These are phyloP conservation scores for Aulostomus chinensis DNA, from an alignment of 2,797 vertebrate species.

Conservation along the genomic window DNA sequence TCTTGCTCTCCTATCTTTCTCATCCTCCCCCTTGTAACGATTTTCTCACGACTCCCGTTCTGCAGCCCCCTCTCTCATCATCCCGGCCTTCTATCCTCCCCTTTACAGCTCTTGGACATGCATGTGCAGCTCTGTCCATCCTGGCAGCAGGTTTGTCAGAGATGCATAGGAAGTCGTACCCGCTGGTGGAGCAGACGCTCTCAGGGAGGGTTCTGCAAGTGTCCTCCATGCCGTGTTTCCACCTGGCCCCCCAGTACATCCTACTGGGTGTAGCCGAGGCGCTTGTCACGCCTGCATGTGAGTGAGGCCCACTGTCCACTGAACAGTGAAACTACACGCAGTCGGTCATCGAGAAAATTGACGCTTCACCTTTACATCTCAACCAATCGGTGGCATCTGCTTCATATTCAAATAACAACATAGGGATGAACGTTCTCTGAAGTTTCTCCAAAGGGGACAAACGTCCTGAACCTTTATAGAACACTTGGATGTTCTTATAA, in stretches of 20 bases:
- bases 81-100: slow-evolving; percentile 51
- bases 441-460: no score
- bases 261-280: slow-evolving; percentile 92
- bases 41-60: slow-evolving; percentile 19
- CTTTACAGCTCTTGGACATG: slow-evolving; percentile 84
- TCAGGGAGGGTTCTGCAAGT: slow-evolving; percentile 84
- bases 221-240: slow-evolving; percentile 90
- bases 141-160: slow-evolving; percentile 86
- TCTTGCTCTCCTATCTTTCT: slow-evolving; percentile 15
- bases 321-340: neutral
- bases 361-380: neutral
- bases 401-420: no score
- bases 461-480: no score
- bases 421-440: no score
- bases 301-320: slow-evolving; percentile 54
- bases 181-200: slow-evolving; percentile 83
- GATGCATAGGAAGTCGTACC: slow-evolving; percentile 84
- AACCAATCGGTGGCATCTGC: no score
- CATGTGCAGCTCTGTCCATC: slow-evolving; percentile 83
- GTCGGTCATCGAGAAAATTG: no score
- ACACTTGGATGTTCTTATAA: no score
- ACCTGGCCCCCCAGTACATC: slow-evolving; percentile 88
- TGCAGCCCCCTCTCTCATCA: slow-evolving; percentile 54
- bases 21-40: slow-evolving; percentile 27
- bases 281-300: slow-evolving; percentile 89